These are phyloP conservation scores for Zaprionus africanus DNA, from an alignment of 1,140 invertebrate genomes.

Conservation along the genomic window DNA sequence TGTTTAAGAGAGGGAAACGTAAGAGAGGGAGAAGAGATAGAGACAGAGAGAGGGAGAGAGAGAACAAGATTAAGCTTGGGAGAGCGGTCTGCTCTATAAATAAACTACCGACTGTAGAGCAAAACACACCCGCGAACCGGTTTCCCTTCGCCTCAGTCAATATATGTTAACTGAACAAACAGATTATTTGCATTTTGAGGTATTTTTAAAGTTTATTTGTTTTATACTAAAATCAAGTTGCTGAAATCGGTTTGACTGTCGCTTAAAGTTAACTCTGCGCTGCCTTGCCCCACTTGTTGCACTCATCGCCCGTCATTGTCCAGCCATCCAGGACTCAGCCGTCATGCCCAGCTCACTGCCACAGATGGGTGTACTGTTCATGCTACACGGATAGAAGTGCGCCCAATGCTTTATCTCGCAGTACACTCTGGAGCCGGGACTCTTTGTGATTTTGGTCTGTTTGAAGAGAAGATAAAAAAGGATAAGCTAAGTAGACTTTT, in stretches of 20 bases:
- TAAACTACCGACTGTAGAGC: slow-evolving; percentile 14
- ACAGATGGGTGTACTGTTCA: slow-evolving; percentile 49
- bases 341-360: slow-evolving; percentile 74
- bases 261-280: slow-evolving; percentile 3
- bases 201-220: slow-evolving; percentile 23
- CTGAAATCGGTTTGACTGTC: background rate
- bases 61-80: slow-evolving; percentile 5
- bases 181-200: slow-evolving; percentile 5
- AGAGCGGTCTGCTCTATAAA: slow-evolving; percentile 40
- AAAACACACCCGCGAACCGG: slow-evolving; percentile 59
- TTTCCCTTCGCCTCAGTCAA: slow-evolving; percentile 20
- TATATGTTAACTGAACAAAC: slow-evolving; percentile 4
- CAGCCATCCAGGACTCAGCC: slow-evolving; percentile 55
- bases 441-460: slow-evolving; percentile 80
- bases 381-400: slow-evolving; percentile 70
- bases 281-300: background rate
- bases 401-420: slow-evolving; percentile 84
- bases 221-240: slow-evolving; percentile 15
- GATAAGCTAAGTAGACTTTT: background rate
- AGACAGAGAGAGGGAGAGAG: background rate
- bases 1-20: slow-evolving; percentile 11
- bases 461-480: slow-evolving; percentile 2
- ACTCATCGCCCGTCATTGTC: slow-evolving; percentile 27
- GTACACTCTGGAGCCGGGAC: slow-evolving; percentile 86
- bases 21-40: slow-evolving; percentile 6